phyloP scores from a whole-genome alignment of 2,888 invertebrate species.

The Caenorhabditis macrosperma region DNA sequence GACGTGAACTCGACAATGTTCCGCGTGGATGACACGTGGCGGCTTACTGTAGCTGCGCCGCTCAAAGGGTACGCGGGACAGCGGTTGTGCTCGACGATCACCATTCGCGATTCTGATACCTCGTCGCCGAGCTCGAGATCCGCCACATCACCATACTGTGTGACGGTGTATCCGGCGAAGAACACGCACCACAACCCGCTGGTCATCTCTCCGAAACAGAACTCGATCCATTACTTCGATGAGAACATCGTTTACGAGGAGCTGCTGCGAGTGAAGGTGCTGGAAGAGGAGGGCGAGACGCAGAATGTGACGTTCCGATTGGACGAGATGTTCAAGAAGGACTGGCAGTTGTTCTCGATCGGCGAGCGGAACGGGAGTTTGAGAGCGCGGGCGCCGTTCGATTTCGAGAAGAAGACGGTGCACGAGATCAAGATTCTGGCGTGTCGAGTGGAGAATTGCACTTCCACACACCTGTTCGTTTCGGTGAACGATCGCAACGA shows the following conservation, averaged over 20 bases:
- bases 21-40: slow-evolving; percentile 54
- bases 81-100: slow-evolving; percentile 50
- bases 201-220: slow-evolving; percentile 64
- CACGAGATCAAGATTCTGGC: slow-evolving; percentile 66
- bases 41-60: slow-evolving; percentile 37
- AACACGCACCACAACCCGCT: slow-evolving; percentile 65
- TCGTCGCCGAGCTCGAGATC: neutral
- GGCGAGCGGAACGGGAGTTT: slow-evolving; percentile 55
- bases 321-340: slow-evolving; percentile 67
- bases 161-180: slow-evolving; percentile 65
- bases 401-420: slow-evolving; percentile 72
- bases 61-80: slow-evolving; percentile 66
- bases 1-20: slow-evolving; percentile 60
- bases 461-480: slow-evolving; percentile 65
- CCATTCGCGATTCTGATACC: neutral
- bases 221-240: slow-evolving; percentile 70
- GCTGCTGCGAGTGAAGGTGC: slow-evolving; percentile 61
- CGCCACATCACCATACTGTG: slow-evolving; percentile 54
- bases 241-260: slow-evolving; percentile 67
- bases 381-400: slow-evolving; percentile 59
- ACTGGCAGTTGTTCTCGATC: slow-evolving; percentile 63
- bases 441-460: slow-evolving; percentile 60
- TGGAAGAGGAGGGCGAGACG: slow-evolving; percentile 47
- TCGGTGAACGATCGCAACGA: slow-evolving; percentile 72
- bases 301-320: slow-evolving; percentile 53